Percentiles rank a stretch among this genome's conserved stretches.
phyloP scores from a whole-genome alignment of 2,888 invertebrate species.

The Microdon myrmicae region DNA sequence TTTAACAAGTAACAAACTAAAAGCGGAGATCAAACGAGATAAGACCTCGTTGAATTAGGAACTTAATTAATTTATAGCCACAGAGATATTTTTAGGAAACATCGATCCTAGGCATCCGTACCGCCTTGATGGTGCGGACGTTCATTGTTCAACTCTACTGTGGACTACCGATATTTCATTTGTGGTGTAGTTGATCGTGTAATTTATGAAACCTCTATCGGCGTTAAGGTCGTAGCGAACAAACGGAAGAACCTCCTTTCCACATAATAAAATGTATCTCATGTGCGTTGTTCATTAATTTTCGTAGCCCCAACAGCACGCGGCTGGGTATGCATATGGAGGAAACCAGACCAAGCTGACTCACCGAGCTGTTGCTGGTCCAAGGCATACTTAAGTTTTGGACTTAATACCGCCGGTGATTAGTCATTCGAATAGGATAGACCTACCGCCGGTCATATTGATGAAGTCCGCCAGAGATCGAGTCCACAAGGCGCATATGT shows the following conservation, averaged over 20 bases:
- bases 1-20: slow-evolving; percentile 17
- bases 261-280: slow-evolving; percentile 46
- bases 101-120: too few relatives aligned
- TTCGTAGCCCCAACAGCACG: slow-evolving; percentile 13
- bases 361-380: slow-evolving; percentile 44
- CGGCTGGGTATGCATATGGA: slow-evolving; percentile 7
- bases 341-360: too few relatives aligned
- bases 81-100: too few relatives aligned
- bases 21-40: slow-evolving; percentile 37
- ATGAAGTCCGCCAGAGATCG: slow-evolving; percentile 5
- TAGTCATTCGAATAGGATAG: slow-evolving; percentile 39
- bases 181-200: slow-evolving; percentile 38
- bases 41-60: slow-evolving; percentile 24
- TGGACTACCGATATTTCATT: slow-evolving; percentile 28
- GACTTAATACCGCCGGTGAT: slow-evolving; percentile 34
- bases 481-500: slow-evolving; percentile 3
- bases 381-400: slow-evolving; percentile 24
- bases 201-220: slow-evolving; percentile 41
- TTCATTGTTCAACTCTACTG: slow-evolving; percentile 7
- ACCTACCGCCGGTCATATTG: slow-evolving; percentile 3
- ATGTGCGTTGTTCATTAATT: slow-evolving; percentile 49
- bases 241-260: too few relatives aligned
- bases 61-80: slow-evolving; percentile 48
- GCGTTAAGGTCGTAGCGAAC: too few relatives aligned
- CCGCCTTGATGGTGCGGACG: too few relatives aligned